Evolutionary conservation across 2,113 vertebrate species (phyloP), one percentile per base, ranked within the genome.

Genomic region (Gobiocypris rarus): DNA sequence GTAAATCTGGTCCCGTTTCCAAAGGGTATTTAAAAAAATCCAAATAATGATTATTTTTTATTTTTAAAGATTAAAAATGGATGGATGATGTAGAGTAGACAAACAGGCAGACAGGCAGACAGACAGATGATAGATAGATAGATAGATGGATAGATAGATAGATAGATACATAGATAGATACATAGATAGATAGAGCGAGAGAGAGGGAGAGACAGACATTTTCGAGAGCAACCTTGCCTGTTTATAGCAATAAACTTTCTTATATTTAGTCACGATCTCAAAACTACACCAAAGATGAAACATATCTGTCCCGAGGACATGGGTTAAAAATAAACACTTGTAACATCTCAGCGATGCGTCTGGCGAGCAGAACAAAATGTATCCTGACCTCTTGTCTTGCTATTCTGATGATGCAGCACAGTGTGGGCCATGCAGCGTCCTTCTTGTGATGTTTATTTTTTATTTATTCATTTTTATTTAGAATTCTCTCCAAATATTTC

Each of bases 401-500:
- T n/a, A 4, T 34, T 65, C 5, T 75, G 76, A 59, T 59, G 63
- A 67, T 31, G 56, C 26, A 61, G 38, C 38, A 26, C 56, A 61
- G 75, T 78, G 75, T 61, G 75, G 54, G 56, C 56, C 4, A 15
- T 17, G 13, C 1, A 54, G 6, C 61, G 13, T 54, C 54, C 38
- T 61, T 61, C 26, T 38, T 79, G 65, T 5, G 8, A 31, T 52
- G 59, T 50, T 34, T 80, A 52, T 80, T 80, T 31, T 48, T 38
- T 61, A 71, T 74, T 83, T 65, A 59, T 74, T 83, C 17, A 59
- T 61, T 50, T 43, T 61, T 69, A n/a, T 26, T 67, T 65, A 4
- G 24, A 45, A 26, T 45, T 54, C 10, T 67, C 34, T 70, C 63
- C 67, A 43, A 63, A 71, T 69, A 84, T 76, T 75, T 86, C 81